These are phyloP conservation scores for Lagorchestes hirsutus DNA, from an alignment of 2,797 vertebrate genomes.

Conservation along the genomic window DNA sequence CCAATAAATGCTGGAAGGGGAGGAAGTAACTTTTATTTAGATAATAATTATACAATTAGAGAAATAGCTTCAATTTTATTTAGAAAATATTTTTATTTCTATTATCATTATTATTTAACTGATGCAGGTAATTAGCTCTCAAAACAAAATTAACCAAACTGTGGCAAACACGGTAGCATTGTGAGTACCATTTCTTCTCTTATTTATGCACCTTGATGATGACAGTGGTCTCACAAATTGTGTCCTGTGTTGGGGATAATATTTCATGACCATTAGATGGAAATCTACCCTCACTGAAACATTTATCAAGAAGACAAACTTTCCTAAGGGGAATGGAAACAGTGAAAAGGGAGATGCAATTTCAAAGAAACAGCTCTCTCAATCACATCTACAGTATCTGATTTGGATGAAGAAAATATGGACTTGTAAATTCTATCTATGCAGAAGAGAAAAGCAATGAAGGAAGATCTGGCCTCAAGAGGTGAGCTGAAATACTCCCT, in stretches of 20 bases:
- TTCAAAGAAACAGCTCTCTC: slow-evolving; percentile 28
- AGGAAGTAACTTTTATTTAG: slow-evolving; percentile 20
- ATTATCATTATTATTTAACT: slow-evolving; percentile 21
- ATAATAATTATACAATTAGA: slow-evolving; percentile 39
- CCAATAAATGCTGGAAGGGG: slow-evolving; percentile 8
- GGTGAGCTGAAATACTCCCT: slow-evolving; percentile 56
- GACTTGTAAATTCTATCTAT: slow-evolving; percentile 65
- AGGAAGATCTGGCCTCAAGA: slow-evolving; percentile 50
- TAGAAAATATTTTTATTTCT: slow-evolving; percentile 43
- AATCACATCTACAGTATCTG: not conserved
- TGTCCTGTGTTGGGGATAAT: not conserved
- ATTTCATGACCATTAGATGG: slow-evolving; percentile 37
- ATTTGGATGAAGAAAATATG: slow-evolving; percentile 63
- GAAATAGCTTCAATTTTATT: slow-evolving; percentile 12
- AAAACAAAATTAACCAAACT: slow-evolving; percentile 50
- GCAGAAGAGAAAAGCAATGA: slow-evolving; percentile 48
- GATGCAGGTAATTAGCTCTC: slow-evolving; percentile 38
- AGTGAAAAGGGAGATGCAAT: not conserved
- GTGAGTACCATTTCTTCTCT: slow-evolving; percentile 7
- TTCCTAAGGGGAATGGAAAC: slow-evolving; percentile 31
- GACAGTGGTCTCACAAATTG: slow-evolving; percentile 35
- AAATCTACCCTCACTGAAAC: not conserved
- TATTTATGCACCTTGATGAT: slow-evolving; percentile 36
- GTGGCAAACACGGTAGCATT: slow-evolving; percentile 13
- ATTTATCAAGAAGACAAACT: slow-evolving; percentile 16